These are phyloP conservation scores for Drosophila mimetica DNA, from an alignment of 2,888 invertebrate species.

Conservation along the genomic window DNA sequence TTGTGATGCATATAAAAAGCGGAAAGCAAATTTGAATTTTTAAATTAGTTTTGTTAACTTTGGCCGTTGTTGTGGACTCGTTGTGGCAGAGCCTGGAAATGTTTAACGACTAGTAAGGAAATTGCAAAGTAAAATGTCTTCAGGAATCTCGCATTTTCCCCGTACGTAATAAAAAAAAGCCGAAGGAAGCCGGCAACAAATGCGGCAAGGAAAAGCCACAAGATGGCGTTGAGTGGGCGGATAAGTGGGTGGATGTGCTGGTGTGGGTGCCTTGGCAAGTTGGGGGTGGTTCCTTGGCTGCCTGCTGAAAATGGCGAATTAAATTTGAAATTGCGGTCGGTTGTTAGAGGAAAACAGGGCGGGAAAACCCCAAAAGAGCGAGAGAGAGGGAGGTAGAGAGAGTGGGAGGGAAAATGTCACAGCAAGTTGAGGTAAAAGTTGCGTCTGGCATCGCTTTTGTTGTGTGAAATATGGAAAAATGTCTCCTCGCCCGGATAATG, in stretches of 20 bases:
- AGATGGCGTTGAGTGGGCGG: constrained; percentile 63
- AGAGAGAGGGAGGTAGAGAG: not conserved
- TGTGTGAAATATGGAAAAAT: constrained; percentile 77
- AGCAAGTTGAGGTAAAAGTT: constrained; percentile 74
- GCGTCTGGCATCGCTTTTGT: constrained; percentile 53
- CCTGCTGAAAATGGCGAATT: constrained; percentile 74
- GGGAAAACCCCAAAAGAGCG: constrained; percentile 4
- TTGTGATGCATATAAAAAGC: constrained; percentile 75
- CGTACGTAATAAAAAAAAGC: constrained; percentile 59
- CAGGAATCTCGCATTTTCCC: constrained; percentile 75
- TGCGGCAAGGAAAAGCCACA: constrained; percentile 69
- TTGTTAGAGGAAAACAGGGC: constrained; percentile 22
- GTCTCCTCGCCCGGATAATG: constrained; percentile 52
- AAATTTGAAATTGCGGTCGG: constrained; percentile 75
- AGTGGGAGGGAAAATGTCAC: constrained; percentile 53
- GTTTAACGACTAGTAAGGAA: constrained; percentile 83
- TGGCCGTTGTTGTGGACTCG: constrained; percentile 56
- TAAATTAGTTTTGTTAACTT: constrained; percentile 85
- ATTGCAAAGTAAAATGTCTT: constrained; percentile 81
- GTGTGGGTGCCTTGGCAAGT: constrained; percentile 20
- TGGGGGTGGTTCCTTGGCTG: constrained; percentile 49
- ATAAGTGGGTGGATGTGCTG: constrained; percentile 7
- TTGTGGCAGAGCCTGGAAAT: constrained; percentile 74
- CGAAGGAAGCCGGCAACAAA: constrained; percentile 55
- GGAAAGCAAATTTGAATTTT: constrained; percentile 84